Evolutionary conservation across 2,888 invertebrate genomes (phyloP).

Genomic region (Hipparchia semele): DNA sequence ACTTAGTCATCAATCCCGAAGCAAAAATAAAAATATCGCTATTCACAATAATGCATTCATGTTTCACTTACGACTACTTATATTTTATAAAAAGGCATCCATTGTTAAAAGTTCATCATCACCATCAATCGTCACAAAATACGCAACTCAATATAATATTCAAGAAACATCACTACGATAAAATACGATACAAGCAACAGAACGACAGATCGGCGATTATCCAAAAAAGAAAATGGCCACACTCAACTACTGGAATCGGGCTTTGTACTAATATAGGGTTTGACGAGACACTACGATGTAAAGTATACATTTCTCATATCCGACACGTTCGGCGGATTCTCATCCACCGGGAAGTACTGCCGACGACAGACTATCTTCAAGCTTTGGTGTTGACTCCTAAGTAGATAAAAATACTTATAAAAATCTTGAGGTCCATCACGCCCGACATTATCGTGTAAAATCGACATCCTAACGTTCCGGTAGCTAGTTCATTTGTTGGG

Average conservation of each 20-base stretch:
- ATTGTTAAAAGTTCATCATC: slow-evolving; percentile 69
- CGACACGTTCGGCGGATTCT: slow-evolving; percentile 9
- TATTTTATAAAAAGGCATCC: slow-evolving; percentile 78
- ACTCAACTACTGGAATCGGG: slow-evolving; percentile 67
- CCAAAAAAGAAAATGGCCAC: slow-evolving; percentile 64
- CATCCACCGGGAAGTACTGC: slow-evolving; percentile 32
- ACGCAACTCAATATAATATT: slow-evolving; percentile 69
- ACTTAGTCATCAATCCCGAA: slow-evolving; percentile 60
- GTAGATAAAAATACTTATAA: slow-evolving; percentile 38
- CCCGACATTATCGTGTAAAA: slow-evolving; percentile 43
- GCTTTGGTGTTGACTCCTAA: slow-evolving; percentile 60
- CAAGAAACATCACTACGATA: slow-evolving; percentile 66
- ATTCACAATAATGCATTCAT: slow-evolving; percentile 71
- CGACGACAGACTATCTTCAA: slow-evolving; percentile 41
- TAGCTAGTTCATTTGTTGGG: slow-evolving; percentile 68
- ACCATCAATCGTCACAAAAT: slow-evolving; percentile 57
- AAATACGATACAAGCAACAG: slow-evolving; percentile 73
- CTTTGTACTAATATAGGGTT: slow-evolving; percentile 73
- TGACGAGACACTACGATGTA: slow-evolving; percentile 55
- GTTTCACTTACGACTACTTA: slow-evolving; percentile 75
- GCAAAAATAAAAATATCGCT: slow-evolving; percentile 66
- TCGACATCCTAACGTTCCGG: slow-evolving; percentile 45
- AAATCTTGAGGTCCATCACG: slow-evolving; percentile 40
- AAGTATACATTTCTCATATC: slow-evolving; percentile 32
- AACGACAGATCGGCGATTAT: slow-evolving; percentile 63